These are phyloP conservation scores for Leptopilina myrica DNA, from an alignment of 2,888 invertebrate species.

Conservation along the genomic window DNA sequence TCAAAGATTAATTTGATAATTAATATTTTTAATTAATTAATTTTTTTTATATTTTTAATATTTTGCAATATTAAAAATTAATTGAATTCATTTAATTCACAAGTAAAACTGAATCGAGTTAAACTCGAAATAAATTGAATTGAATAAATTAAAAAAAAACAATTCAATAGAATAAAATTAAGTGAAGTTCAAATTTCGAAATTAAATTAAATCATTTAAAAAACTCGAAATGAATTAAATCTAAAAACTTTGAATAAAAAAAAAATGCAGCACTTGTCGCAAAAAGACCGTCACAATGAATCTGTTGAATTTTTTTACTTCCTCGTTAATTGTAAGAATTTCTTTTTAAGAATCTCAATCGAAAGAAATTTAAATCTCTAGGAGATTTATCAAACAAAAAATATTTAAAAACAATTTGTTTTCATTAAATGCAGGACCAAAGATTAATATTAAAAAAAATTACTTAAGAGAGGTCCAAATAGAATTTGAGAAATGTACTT, in stretches of 20 bases:
- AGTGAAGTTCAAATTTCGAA: too few species aligned
- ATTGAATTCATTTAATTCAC: too few species aligned
- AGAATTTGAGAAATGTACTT: neutral
- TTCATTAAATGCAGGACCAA: constrained; percentile 21
- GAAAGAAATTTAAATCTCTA: constrained; percentile 23
- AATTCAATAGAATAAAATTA: too few species aligned
- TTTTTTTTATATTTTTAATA: too few species aligned
- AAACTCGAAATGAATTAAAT: neutral
- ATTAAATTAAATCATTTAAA: neutral
- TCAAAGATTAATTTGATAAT: too few species aligned
- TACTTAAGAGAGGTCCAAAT: constrained; percentile 16
- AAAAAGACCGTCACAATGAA: neutral
- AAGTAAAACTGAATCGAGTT: too few species aligned
- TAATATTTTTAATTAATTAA: too few species aligned
- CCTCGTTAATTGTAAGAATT: constrained; percentile 26
- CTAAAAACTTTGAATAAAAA: neutral
- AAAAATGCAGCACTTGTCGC: neutral
- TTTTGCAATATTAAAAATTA: too few species aligned
- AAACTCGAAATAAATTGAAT: too few species aligned
- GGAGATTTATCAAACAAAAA: neutral
- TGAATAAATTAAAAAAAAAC: too few species aligned
- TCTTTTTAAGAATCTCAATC: constrained; percentile 11
- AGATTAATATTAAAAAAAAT: constrained; percentile 28
- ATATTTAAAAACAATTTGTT: too few species aligned
- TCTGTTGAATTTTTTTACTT: constrained; percentile 17